Evolutionary conservation across 2,113 vertebrate species (phyloP).

Genomic region (Anolis sagrei): DNA sequence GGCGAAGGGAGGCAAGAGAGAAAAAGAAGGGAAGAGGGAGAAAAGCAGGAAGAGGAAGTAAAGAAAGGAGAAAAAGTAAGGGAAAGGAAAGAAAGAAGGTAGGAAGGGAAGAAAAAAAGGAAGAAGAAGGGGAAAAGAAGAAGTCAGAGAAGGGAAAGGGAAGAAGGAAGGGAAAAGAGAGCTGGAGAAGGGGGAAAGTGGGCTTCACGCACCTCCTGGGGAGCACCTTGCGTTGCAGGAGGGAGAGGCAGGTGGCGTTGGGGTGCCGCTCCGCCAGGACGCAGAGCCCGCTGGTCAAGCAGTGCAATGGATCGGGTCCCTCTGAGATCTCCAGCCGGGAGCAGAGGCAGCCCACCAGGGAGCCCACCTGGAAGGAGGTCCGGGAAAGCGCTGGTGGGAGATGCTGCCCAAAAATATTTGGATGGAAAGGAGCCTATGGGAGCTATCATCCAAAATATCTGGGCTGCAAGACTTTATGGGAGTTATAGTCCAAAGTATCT

Average conservation of each 20-base stretch:
- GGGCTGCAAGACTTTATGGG: too few species aligned
- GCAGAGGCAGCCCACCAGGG: neutral
- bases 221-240: conserved; percentile 2
- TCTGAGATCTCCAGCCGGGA: neutral
- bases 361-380: neutral
- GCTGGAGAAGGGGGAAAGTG: neutral
- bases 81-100: too few species aligned
- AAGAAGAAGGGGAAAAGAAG: too few species aligned
- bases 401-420: too few species aligned
- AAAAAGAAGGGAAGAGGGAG: too few species aligned
- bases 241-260: neutral
- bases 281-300: neutral
- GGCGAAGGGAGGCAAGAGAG: too few species aligned
- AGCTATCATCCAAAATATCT: too few species aligned
- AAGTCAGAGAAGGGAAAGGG: neutral
- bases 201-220: neutral
- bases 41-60: too few species aligned
- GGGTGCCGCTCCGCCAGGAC: neutral
- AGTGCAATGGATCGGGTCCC: neutral
- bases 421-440: too few species aligned
- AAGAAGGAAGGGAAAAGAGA: too few species aligned
- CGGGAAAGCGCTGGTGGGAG: neutral
- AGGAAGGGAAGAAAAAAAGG: neutral
- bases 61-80: too few species aligned
- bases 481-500: too few species aligned